These are phyloP conservation scores for rat (Rattus norvegicus) DNA, from an alignment of 2,113 vertebrate species.

Conservation along the genomic window DNA sequence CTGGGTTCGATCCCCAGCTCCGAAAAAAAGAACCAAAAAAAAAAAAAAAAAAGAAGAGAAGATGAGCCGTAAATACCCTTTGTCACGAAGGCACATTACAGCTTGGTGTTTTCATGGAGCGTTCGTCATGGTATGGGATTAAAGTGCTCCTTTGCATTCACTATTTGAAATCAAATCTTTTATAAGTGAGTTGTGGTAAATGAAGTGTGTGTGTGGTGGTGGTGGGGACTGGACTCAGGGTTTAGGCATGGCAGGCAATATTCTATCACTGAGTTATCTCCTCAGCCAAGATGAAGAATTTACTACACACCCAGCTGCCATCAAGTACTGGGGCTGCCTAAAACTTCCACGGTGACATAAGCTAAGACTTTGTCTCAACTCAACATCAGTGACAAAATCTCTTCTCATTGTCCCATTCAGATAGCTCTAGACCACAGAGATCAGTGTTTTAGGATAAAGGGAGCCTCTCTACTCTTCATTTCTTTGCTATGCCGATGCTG, in stretches of 20 bases:
- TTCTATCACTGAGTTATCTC: background rate
- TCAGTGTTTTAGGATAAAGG: background rate
- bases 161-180: conserved; percentile 32
- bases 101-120: conserved; percentile 28
- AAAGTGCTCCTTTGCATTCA: background rate
- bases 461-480: background rate
- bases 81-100: background rate
- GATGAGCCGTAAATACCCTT: background rate
- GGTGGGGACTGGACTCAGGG: too few relatives aligned
- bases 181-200: conserved; percentile 13
- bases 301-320: background rate
- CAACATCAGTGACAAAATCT: background rate
- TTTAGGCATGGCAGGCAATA: background rate
- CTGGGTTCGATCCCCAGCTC: too few relatives aligned
- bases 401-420: background rate
- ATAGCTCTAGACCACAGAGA: background rate
- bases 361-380: background rate
- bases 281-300: background rate
- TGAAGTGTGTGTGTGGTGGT: background rate
- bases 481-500: background rate
- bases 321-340: background rate
- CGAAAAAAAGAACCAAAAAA: too few relatives aligned
- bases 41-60: conserved; percentile 23
- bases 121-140: background rate
- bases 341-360: background rate